phyloP scores from a whole-genome alignment of 2,797 vertebrate genomes.

The Falco columbarius region DNA sequence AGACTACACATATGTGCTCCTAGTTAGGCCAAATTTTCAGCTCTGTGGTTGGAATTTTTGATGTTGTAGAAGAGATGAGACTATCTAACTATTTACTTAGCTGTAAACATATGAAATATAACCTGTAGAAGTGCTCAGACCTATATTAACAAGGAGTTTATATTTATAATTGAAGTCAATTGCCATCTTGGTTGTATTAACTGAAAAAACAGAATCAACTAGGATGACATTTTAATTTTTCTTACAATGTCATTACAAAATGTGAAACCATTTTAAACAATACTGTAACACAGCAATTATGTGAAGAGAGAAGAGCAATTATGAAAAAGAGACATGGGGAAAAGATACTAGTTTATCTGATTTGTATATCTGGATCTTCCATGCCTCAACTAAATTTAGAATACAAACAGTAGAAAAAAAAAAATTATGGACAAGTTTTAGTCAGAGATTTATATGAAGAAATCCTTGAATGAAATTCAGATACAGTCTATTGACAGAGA shows the following conservation, averaged over 20 bases:
- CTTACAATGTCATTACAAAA: background rate
- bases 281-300: background rate
- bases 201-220: background rate
- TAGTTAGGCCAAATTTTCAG: background rate
- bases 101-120: background rate
- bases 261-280: background rate
- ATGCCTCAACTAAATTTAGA: background rate
- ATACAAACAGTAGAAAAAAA: background rate
- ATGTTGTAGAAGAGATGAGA: background rate
- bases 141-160: background rate
- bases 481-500: background rate
- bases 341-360: background rate
- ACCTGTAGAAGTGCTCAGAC: background rate
- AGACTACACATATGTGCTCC: background rate
- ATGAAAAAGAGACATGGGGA: background rate
- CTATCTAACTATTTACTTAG: background rate
- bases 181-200: background rate
- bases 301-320: background rate
- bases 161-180: background rate
- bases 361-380: background rate
- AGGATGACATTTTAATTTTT: background rate
- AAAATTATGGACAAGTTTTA: background rate
- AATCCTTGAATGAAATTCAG: background rate
- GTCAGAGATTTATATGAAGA: background rate
- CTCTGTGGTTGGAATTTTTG: background rate